phyloP scores from a whole-genome alignment of 2,113 vertebrate species.

The Campylorhamphus procurvoides region DNA sequence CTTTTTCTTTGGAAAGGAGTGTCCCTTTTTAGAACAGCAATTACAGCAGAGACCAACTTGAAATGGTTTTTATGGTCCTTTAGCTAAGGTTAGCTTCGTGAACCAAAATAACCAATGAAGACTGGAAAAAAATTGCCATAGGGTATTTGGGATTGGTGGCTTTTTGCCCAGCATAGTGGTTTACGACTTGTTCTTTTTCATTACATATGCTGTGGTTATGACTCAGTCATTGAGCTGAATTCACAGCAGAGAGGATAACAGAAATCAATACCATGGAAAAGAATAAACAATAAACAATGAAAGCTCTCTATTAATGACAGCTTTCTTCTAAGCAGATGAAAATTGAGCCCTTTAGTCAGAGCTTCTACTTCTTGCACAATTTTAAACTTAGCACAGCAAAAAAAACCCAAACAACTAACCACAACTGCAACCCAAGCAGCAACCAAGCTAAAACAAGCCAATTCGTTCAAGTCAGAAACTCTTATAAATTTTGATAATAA shows the following conservation, averaged over 20 bases:
- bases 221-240: neutral
- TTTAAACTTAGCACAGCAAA: neutral
- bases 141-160: neutral
- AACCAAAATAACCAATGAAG: neutral
- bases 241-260: neutral
- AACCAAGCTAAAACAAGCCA: neutral
- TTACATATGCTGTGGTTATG: neutral
- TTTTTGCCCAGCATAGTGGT: neutral
- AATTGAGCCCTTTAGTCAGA: neutral
- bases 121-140: neutral
- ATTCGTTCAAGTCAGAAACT: neutral
- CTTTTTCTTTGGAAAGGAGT: neutral
- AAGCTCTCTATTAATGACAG: conserved; percentile 4
- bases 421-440: neutral
- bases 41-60: neutral
- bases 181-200: conserved; percentile 26
- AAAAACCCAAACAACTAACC: neutral
- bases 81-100: neutral
- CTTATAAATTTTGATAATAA: neutral
- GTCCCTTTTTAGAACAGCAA: neutral
- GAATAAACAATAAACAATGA: neutral
- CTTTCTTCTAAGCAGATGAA: neutral
- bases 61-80: neutral
- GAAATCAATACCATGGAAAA: conserved; percentile 21
- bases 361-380: neutral